A percentile compares a stretch with the other conserved stretches of the same genome.
Conservation (phyloP, 1,140 invertebrate species). For the Aphaenogaster floridana region DNA sequence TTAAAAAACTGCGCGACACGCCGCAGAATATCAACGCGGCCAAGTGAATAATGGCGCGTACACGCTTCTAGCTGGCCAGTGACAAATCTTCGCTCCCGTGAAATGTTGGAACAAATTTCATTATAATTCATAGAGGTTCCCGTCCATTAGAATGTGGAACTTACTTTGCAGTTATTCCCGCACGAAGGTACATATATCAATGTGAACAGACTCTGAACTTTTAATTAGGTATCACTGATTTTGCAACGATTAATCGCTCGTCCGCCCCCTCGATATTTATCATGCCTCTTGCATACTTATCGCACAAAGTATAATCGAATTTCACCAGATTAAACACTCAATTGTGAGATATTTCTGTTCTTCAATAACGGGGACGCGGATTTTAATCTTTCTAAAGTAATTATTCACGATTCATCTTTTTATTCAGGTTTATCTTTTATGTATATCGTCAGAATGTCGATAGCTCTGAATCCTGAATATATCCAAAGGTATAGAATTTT, state of each 20-base stretch:
- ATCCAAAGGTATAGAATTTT: not conserved
- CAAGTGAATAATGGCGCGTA: conserved; percentile 34
- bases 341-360: not conserved
- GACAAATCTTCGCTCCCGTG: conserved; percentile 25
- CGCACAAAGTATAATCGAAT: not conserved
- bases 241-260: not conserved
- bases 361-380: too few species aligned
- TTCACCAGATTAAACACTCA: not conserved
- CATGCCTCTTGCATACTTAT: not conserved
- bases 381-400: not conserved
- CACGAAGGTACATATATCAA: conserved; percentile 6
- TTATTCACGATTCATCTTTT: not conserved
- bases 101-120: conserved; percentile 35
- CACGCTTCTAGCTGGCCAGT: not conserved
- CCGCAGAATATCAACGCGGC: not conserved
- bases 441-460: not conserved
- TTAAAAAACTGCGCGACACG: not conserved
- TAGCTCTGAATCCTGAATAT: not conserved
- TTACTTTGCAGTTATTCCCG: conserved; percentile 23
- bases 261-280: not conserved
- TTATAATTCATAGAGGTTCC: conserved; percentile 33
- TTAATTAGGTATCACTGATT: conserved; percentile 14
- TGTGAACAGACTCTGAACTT: not conserved
- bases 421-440: not conserved
- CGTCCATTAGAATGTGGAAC: conserved; percentile 29